Base-by-base conservation (phyloP, 1,140 invertebrate species). In the Drosophila hydei region DNA sequence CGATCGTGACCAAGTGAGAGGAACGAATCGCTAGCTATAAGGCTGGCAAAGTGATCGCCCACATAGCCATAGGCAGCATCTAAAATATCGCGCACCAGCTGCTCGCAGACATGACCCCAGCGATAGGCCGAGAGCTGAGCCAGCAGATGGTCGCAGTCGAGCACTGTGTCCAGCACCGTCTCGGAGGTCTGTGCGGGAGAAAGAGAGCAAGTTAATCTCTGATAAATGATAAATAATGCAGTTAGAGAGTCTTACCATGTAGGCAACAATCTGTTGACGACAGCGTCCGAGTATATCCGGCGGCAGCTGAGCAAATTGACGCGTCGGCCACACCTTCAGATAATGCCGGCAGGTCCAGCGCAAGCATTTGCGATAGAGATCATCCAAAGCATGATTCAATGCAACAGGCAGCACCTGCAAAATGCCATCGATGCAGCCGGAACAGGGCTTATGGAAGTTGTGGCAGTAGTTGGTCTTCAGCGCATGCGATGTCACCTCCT, bases 391-490 rank as follows among this genome's bases (percentile, higher is more conserved):
- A 90, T 97, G 97, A 19, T 96, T 95, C 14, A 96, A 94, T 9
- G 96, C 95, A 19, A 97, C 92, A 2, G 96, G 95, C 77, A 98
- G 93, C 69, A 96, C 96, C 92, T 98, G 96, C 6, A 97, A 90
- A 4, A 97, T 96, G 12, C 96, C 96, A 62, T 94, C 93, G 12
- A 94, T 94, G 90, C 96, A 97, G 48, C 94, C 93, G 43, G 94
- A 93, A 91, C 96, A 97, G 4, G 96, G 96, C 94, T 97, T 92
- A 60, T 92, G 81, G 59, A 90, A 91, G 64, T 91, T 95, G 91
- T 98, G 97, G 91, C 97, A 98, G 92, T 97, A 97, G 92, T 97
- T 96, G 4, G 95, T 95, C 92, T 97, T 97, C 5, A 98, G 92
- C 0, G 96, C 96, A 80, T 97, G 96, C 73, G 95, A 95, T 0